phyloP scores from a whole-genome alignment of 2,888 invertebrate genomes.

The Ceraclea dissimilis region DNA sequence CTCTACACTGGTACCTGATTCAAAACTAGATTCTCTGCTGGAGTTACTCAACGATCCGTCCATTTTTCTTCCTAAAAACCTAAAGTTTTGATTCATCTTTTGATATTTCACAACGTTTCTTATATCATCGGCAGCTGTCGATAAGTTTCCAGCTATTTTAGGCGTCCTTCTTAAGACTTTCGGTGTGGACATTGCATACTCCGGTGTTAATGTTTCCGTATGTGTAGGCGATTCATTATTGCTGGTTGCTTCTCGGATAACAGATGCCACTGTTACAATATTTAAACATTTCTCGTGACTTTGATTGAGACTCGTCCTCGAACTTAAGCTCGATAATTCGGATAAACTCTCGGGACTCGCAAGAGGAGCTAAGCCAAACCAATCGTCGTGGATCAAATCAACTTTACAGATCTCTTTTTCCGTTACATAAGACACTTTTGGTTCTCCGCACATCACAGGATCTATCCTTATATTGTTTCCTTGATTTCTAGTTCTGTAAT shows the following conservation, averaged over 20 bases:
- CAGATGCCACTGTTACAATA: constrained; percentile 30
- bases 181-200: constrained; percentile 45
- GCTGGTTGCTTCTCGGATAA: constrained; percentile 32
- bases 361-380: constrained; percentile 65
- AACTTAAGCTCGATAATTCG: constrained; percentile 71
- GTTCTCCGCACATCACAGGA: constrained; percentile 26
- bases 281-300: constrained; percentile 27
- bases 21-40: constrained; percentile 44
- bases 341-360: constrained; percentile 79
- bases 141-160: constrained; percentile 56
- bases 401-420: constrained; percentile 31
- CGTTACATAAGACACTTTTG: constrained; percentile 27
- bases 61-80: constrained; percentile 36
- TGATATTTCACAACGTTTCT: constrained; percentile 49
- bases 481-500: constrained; percentile 16
- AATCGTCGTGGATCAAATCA: constrained; percentile 54
- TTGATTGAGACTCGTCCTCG: constrained; percentile 53
- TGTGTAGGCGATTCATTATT: constrained; percentile 5
- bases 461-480: constrained; percentile 19
- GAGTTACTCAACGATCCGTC: constrained; percentile 32
- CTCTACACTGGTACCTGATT: constrained; percentile 40
- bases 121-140: constrained; percentile 59
- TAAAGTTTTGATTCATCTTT: constrained; percentile 44
- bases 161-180: constrained; percentile 57
- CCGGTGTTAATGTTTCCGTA: constrained; percentile 25